These are phyloP conservation scores for Todiramphus chloris DNA, from an alignment of 2,113 vertebrate genomes.

Conservation along the genomic window DNA sequence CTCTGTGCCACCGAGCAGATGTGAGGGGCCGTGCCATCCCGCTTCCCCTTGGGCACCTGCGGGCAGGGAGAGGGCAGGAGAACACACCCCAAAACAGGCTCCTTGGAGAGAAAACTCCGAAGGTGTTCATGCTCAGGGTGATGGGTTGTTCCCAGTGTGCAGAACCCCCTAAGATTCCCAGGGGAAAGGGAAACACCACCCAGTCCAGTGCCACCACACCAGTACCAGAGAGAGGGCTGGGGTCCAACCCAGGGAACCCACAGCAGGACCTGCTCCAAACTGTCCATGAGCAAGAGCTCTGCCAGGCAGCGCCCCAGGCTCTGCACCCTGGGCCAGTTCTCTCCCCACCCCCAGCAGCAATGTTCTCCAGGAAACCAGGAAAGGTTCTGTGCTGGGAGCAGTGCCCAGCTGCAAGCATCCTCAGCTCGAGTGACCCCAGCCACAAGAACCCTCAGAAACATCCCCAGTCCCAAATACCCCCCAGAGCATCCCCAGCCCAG, in stretches of 20 bases:
- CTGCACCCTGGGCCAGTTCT: rapidly evolving
- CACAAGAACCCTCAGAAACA: background rate
- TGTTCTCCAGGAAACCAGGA: background rate
- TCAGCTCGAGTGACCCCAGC: rapidly evolving
- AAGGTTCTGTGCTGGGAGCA: background rate
- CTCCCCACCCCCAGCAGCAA: rapidly evolving
- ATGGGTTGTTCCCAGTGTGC: background rate
- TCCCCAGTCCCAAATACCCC: rapidly evolving
- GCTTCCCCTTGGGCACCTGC: conserved; percentile 44
- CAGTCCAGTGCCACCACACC: rapidly evolving
- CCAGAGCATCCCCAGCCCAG: too few species aligned
- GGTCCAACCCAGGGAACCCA: background rate
- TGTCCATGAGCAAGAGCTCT: background rate
- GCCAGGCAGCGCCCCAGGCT: background rate
- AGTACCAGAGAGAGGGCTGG: rapidly evolving
- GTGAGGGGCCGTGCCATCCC: conserved; percentile 71
- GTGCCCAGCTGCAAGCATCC: background rate
- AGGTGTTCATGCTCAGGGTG: rapidly evolving
- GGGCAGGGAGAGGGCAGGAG: background rate
- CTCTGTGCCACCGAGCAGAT: conserved; percentile 79
- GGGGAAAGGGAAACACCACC: rapidly evolving
- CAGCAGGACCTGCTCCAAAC: background rate
- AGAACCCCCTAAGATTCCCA: rapidly evolving
- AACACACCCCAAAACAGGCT: background rate
- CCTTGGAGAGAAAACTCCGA: background rate